Conservation (phyloP, 2,888 invertebrate genomes). For the Eupithecia centaureata region DNA sequence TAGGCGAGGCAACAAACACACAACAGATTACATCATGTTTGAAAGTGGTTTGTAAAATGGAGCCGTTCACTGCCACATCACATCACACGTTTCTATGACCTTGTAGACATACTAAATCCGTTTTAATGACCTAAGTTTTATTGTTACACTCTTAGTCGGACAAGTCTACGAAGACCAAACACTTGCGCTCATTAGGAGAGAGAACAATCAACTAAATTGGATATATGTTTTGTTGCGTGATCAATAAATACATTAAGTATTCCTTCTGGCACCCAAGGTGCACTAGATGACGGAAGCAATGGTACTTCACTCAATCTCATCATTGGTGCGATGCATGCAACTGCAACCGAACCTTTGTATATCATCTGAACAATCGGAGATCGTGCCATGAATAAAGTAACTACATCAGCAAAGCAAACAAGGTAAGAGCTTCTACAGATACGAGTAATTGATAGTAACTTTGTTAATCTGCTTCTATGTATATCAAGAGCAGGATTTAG, state of each 20-base stretch:
- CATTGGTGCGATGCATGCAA: conserved; percentile 9
- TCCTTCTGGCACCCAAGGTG: conserved; percentile 30
- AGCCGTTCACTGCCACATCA: conserved; percentile 17
- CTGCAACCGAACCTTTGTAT: background rate
- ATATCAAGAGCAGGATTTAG: background rate
- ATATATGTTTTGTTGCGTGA: conserved; percentile 19
- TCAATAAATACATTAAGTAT: conserved; percentile 31
- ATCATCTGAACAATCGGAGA: background rate
- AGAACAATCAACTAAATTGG: conserved; percentile 30
- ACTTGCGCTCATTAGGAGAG: conserved; percentile 29
- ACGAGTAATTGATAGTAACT: background rate
- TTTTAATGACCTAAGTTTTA: conserved; percentile 3
- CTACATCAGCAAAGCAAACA: background rate
- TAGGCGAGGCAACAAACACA: background rate
- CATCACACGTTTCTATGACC: conserved; percentile 8
- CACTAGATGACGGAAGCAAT: conserved; percentile 29
- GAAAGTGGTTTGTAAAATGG: conserved; percentile 17
- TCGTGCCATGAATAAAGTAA: background rate
- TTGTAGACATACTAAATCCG: conserved; percentile 4
- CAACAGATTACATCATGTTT: conserved; percentile 27
- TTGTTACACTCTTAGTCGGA: background rate
- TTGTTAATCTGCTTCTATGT: background rate
- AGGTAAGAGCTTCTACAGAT: background rate
- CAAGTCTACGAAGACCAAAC: conserved; percentile 9
- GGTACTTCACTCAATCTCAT: conserved; percentile 15